Base-by-base conservation (phyloP, 2,113 vertebrate genomes). In the Varanus salvator region DNA sequence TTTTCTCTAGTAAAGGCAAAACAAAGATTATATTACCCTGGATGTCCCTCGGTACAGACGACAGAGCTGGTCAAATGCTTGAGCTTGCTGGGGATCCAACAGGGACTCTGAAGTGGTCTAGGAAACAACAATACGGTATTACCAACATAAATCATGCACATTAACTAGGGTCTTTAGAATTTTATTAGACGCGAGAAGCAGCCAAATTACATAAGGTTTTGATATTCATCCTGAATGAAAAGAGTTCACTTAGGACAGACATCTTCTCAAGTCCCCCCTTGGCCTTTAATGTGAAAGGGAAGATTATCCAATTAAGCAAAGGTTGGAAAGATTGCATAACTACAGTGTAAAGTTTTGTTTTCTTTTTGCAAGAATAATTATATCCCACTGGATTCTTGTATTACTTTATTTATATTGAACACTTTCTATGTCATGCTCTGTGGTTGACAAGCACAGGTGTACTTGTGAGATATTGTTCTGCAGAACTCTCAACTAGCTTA, bases 31-130 rank as follows among this genome's bases (percentile, higher is more conserved):
- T 72, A 5, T 93, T 98, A 99, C 99, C 94, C 98, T 96, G 80
- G 99, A 99, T 3, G 98, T 97, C 92, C 98, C 99, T 93, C 98
- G 96, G 97, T 99, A 99, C 29, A 99, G 96, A 80, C 93, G 98
- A 84, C 98, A 98, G 50, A 99, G 97, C 86, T 99, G 98, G 92
- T 98, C 98, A 96, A 99, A 99, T 15, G 99, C 98, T 89, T 99
- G 99, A 69, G 98, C 97, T 96, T 99, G 99, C 95, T 99, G 99
- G 82, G 97, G 97, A 92, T 99, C 98, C 95, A 99, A 88, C 4
- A 93, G 91, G 4, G 97, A 96, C 80, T 98, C 98, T 31, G 97
- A 94, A 66, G 95, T 94, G 75, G 96, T 89, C 98, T 99, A 96
- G 48, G 86, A 82, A 93, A 94, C n/a, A 91, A 86, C 90, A 29